Evolutionary conservation across 2,113 vertebrate species (phyloP).

Genomic region (Pteropus alecto): DNA sequence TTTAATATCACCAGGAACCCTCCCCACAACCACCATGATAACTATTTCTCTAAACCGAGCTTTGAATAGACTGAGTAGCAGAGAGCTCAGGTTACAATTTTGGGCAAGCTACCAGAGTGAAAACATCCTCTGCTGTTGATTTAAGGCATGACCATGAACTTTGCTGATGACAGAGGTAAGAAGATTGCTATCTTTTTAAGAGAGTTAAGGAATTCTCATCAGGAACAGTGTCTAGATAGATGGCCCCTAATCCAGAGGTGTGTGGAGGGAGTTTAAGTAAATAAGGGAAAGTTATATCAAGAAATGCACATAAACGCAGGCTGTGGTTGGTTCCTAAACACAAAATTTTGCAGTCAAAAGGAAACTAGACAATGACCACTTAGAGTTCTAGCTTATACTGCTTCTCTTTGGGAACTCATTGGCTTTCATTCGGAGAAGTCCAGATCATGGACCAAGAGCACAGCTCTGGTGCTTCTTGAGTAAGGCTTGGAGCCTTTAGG

Average conservation of each 20-base stretch:
- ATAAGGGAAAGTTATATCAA: not conserved
- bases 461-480: not conserved
- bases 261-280: not conserved
- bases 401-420: not conserved
- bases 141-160: not conserved
- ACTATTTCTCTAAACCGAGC: not conserved
- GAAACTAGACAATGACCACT: not conserved
- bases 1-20: not conserved
- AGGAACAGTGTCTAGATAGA: not conserved
- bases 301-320: not conserved
- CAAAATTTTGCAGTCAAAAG: not conserved
- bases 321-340: not conserved
- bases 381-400: not conserved
- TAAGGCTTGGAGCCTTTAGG: not conserved
- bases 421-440: not conserved
- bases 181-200: not conserved
- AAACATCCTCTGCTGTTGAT: not conserved
- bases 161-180: not conserved
- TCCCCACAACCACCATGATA: not conserved
- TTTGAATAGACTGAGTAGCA: conserved; percentile 17
- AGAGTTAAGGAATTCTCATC: not conserved
- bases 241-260: not conserved
- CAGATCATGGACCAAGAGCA: not conserved
- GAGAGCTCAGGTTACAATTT: conserved; percentile 23
- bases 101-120: not conserved